Evolutionary conservation across 2,888 invertebrate genomes (phyloP).

Genomic region (Parasteatoda lunata): DNA sequence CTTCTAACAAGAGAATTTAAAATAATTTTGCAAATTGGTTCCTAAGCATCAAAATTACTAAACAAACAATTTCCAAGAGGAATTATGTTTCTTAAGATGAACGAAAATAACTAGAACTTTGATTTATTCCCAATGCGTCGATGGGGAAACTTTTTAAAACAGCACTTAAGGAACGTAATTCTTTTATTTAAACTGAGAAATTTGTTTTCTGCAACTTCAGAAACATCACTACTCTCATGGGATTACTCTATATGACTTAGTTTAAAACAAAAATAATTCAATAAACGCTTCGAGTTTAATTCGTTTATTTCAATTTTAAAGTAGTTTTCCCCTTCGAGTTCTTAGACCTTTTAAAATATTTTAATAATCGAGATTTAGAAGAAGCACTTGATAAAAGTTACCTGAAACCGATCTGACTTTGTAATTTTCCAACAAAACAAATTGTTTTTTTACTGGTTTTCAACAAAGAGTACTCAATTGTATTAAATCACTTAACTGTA

Average conservation of each 20-base stretch:
- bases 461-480: too few relatives aligned
- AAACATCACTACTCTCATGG: slow-evolving; percentile 42
- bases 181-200: slow-evolving; percentile 42
- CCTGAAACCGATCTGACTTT: too few relatives aligned
- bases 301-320: slow-evolving; percentile 65
- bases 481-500: too few relatives aligned
- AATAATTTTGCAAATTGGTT: not conserved
- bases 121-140: slow-evolving; percentile 57
- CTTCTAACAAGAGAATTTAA: not conserved
- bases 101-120: slow-evolving; percentile 48
- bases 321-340: slow-evolving; percentile 13
- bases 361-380: slow-evolving; percentile 63
- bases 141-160: slow-evolving; percentile 45
- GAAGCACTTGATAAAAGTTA: slow-evolving; percentile 10
- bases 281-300: slow-evolving; percentile 51
- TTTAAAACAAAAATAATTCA: slow-evolving; percentile 58
- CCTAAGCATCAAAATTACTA: not conserved
- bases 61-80: not conserved
- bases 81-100: slow-evolving; percentile 1
- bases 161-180: slow-evolving; percentile 61
- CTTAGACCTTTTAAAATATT: slow-evolving; percentile 28
- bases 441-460: too few relatives aligned
- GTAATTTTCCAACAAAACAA: too few relatives aligned
- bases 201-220: slow-evolving; percentile 53
- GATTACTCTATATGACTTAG: slow-evolving; percentile 44